Evolutionary conservation across 2,888 invertebrate species (phyloP).

Genomic region (Hydriomena furcata): DNA sequence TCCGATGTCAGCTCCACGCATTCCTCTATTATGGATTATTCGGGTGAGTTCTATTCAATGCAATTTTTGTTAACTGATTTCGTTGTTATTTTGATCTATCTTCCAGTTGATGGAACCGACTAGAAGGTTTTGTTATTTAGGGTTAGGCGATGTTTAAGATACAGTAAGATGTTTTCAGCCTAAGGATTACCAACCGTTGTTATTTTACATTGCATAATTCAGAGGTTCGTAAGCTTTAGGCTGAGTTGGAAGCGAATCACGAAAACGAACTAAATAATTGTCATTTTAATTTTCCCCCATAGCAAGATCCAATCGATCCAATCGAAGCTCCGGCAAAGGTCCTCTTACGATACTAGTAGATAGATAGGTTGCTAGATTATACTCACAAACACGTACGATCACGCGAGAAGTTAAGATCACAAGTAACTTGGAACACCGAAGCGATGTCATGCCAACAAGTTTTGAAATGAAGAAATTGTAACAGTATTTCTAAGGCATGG

Average conservation of each 20-base stretch:
- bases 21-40: constrained; percentile 94
- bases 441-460: constrained; percentile 78
- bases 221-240: neutral
- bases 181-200: no score
- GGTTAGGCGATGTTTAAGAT: no score
- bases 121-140: no score
- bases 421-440: constrained; percentile 34
- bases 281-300: constrained; percentile 45
- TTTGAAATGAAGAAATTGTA: constrained; percentile 15
- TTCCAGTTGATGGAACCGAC: no score
- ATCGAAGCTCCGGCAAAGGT: constrained; percentile 65
- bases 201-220: no score
- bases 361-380: constrained; percentile 52
- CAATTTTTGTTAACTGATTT: no score
- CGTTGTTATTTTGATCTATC: no score
- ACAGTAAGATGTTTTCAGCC: no score
- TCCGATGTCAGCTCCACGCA: constrained; percentile 94
- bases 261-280: constrained; percentile 17
- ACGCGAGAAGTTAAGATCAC: constrained; percentile 34
- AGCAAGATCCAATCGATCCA: constrained; percentile 62
- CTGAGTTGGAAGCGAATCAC: neutral
- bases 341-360: constrained; percentile 41
- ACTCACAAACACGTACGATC: constrained; percentile 43
- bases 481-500: constrained; percentile 66
- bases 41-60: constrained; percentile 80